phyloP scores from a whole-genome alignment of 2,888 invertebrate species.

The Campoplex nolae region DNA sequence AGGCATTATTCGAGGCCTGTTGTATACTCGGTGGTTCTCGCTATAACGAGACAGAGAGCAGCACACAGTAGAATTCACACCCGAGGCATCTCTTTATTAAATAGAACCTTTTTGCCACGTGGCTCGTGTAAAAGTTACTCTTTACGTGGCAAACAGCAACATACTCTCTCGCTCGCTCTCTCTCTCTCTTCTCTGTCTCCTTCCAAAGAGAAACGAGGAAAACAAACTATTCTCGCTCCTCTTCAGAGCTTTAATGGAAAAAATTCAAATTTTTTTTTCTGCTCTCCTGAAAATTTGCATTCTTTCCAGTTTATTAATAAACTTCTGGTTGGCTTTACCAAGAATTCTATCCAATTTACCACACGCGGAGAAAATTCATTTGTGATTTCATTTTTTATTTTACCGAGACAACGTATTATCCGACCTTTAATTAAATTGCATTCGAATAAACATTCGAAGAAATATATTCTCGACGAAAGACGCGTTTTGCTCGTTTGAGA shows the following conservation, averaged over 20 bases:
- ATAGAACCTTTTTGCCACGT: constrained; percentile 32
- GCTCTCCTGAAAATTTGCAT: background rate
- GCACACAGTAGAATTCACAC: constrained; percentile 27
- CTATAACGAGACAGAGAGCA: constrained; percentile 43
- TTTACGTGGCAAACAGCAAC: constrained; percentile 19
- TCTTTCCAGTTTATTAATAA: constrained; percentile 21
- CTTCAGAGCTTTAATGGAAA: constrained; percentile 14
- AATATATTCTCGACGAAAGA: background rate
- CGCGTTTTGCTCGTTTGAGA: background rate
- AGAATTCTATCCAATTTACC: constrained; percentile 25
- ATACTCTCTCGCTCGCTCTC: background rate
- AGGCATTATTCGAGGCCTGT: constrained; percentile 8
- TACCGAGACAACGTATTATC: background rate
- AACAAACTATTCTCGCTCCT: constrained; percentile 1
- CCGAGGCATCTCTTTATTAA: constrained; percentile 55
- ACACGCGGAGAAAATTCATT: constrained; percentile 12
- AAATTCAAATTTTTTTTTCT: constrained; percentile 17
- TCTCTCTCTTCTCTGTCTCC: background rate
- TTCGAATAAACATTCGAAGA: background rate
- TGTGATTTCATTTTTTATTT: constrained; percentile 14
- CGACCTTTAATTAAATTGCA: background rate
- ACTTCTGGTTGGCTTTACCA: background rate
- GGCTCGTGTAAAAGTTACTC: constrained; percentile 10
- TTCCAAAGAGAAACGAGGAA: background rate
- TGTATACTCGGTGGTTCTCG: constrained; percentile 24